phyloP scores from a whole-genome alignment of 2,888 invertebrate species.

The Sussaba pulchella region DNA sequence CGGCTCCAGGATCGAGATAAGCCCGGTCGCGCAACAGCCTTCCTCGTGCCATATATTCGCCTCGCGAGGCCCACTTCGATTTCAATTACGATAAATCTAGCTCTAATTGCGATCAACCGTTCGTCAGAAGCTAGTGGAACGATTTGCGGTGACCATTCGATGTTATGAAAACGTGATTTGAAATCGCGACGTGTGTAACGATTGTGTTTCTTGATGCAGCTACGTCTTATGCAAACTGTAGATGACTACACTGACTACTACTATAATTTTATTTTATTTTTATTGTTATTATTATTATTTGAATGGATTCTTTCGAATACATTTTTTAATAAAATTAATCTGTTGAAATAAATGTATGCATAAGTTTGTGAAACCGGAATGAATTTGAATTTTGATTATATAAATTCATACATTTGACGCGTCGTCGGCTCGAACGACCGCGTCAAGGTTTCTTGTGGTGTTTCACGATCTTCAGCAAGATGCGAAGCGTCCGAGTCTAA shows the following conservation, averaged over 20 bases:
- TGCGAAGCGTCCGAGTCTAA: background rate
- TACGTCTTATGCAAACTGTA: too few species aligned
- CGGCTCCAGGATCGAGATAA: constrained; percentile 62
- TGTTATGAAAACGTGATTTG: background rate
- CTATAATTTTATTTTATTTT: background rate
- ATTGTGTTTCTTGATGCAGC: constrained; percentile 6
- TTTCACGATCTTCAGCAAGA: background rate
- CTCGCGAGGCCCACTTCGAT: constrained; percentile 63
- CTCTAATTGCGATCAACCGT: constrained; percentile 73
- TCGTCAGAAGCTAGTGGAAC: constrained; percentile 39
- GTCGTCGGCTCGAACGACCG: too few species aligned
- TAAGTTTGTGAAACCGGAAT: background rate
- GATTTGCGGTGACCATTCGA: constrained; percentile 31
- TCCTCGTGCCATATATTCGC: constrained; percentile 7
- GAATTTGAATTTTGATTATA: background rate
- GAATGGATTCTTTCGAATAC: background rate
- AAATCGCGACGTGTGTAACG: too few species aligned
- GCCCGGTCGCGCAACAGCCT: constrained; percentile 15
- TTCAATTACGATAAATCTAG: constrained; percentile 77
- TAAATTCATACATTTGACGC: too few species aligned
- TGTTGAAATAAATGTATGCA: background rate
- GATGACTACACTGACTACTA: too few species aligned
- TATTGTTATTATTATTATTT: background rate
- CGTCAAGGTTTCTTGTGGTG: background rate
- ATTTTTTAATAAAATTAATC: background rate